These are phyloP conservation scores for Labeo calbasu DNA, from an alignment of 2,797 vertebrate species.

Conservation along the genomic window DNA sequence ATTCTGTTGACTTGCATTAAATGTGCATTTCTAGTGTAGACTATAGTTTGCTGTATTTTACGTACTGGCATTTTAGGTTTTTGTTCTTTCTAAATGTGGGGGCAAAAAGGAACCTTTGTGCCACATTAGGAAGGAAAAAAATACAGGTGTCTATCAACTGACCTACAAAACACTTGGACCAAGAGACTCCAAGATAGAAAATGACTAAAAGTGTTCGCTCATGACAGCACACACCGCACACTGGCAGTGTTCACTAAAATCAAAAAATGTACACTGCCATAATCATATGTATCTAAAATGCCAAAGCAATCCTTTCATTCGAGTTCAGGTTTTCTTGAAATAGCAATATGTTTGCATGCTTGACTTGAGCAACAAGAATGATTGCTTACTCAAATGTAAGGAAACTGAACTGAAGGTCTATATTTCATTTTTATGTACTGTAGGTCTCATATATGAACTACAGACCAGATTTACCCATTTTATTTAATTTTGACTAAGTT, in stretches of 20 bases:
- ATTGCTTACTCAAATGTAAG: neutral
- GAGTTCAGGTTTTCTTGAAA: neutral
- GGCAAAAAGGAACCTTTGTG: neutral
- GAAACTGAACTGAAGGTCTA: neutral
- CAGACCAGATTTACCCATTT: neutral
- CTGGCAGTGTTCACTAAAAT: neutral
- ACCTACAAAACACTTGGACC: neutral
- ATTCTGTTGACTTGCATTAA: neutral
- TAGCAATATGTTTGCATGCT: neutral
- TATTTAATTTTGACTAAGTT: neutral
- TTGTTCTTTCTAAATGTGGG: neutral
- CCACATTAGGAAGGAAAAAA: neutral
- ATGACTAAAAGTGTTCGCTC: neutral
- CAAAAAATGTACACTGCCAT: neutral
- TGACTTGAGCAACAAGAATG: neutral
- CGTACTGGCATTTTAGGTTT: neutral
- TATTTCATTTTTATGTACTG: slow-evolving; percentile 1
- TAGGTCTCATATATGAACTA: neutral
- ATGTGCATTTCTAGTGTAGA: neutral
- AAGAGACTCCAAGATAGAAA: neutral
- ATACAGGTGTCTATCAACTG: neutral
- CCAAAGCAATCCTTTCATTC: neutral
- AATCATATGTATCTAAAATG: neutral
- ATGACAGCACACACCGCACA: slow-evolving; percentile 1
- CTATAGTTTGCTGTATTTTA: neutral